Conservation (phyloP, 2,113 vertebrate genomes). For the Hippolais icterina region DNA sequence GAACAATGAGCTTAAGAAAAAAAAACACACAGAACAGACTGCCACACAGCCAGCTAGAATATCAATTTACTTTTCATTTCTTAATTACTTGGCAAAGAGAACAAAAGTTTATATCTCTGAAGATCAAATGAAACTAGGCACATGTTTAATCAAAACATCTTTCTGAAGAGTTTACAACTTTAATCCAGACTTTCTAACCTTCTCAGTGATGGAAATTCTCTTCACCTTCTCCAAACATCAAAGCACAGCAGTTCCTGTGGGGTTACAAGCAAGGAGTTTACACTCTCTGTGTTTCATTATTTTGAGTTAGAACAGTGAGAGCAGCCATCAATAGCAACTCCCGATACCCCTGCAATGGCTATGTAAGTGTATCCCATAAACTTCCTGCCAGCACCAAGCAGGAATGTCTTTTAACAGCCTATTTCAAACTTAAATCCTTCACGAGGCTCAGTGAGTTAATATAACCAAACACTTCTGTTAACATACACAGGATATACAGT, state of each 20-base stretch:
- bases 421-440: neutral
- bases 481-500: neutral
- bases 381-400: neutral
- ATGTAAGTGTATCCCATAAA: neutral
- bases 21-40: neutral
- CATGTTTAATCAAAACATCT: constrained; percentile 2
- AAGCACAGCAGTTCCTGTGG: constrained; percentile 37
- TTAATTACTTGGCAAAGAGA: constrained; percentile 26
- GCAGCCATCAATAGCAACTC: neutral
- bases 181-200: constrained; percentile 33
- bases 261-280: constrained; percentile 17
- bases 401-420: neutral
- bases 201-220: constrained; percentile 1
- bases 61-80: neutral
- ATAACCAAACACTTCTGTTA: neutral
- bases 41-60: neutral
- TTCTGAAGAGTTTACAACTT: constrained; percentile 48
- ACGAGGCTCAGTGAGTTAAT: neutral
- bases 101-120: neutral
- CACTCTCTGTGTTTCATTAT: neutral
- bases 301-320: neutral
- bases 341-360: neutral
- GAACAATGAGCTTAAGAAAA: neutral
- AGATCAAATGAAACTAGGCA: constrained; percentile 25
- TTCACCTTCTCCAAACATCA: constrained; percentile 37